Base-by-base conservation (phyloP, 2,797 vertebrate species). In the Parotocinclus haroldoi region DNA sequence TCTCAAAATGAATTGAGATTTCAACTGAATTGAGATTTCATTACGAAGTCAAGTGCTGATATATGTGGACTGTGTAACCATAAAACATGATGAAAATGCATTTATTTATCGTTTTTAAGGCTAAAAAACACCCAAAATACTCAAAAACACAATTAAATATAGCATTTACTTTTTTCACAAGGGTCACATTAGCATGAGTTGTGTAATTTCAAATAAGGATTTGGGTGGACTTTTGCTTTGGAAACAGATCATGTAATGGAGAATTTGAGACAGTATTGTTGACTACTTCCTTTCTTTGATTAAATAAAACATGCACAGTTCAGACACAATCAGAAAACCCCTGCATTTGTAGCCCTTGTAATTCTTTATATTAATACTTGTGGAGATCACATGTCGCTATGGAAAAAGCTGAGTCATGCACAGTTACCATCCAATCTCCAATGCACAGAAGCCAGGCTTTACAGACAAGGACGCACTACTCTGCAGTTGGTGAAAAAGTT, bases 361-460 rank as follows among this genome's bases (percentile, higher is more conserved):
- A 56, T 54, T 44, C 50, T 51, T 58, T 27, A 52, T 63, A 51
- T 37, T 73, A 67, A 73, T 68, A 60, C 44, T 55, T 68, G 46
- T 45, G 50, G 58, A 65, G 63, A 69, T 17, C 63, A 74, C 51
- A 72, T 69, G 68, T 63, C 5, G 27, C 27, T 2, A 27, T 27
- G 27, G 27, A 27, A 79, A 78, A 71, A 50, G 67, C 69, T 77
- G 68, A 79, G 72, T 81, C 80, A 76, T 73, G 63, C 68, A 64
- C 48, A 65, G 71, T 71, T 64, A 63, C 68, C 54, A 70, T 58
- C 66, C 48, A 68, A 60, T 51, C 19, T 68, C 36, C 45, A 52
- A 44, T 9, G 40, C 40, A 18, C 63, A 49, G 64, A 18, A 14
- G 4, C 42, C 46, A 38, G 50, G 55, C 46, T 58, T 18, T 50